These are phyloP conservation scores for Heteromormyrus szaboi DNA, from an alignment of 2,797 vertebrate genomes.

Conservation along the genomic window DNA sequence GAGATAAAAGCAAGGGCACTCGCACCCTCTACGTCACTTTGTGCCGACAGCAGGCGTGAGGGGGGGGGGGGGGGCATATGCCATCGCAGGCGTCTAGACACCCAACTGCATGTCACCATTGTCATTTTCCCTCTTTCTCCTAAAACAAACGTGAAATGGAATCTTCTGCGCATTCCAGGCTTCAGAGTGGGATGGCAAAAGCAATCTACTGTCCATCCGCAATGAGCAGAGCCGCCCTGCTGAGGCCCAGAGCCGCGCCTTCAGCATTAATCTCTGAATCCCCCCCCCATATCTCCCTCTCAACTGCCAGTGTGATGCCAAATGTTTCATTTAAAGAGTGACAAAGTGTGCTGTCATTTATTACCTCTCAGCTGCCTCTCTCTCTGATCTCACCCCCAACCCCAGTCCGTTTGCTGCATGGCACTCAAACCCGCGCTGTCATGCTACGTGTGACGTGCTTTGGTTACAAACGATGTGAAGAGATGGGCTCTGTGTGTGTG, in stretches of 20 bases:
- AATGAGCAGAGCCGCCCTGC: neutral
- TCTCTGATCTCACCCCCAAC: neutral
- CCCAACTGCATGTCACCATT: neutral
- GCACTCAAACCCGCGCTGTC: neutral
- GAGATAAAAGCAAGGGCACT: slow-evolving; percentile 16
- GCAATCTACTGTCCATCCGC: slow-evolving; percentile 6
- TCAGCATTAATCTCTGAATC: neutral
- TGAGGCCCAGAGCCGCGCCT: slow-evolving; percentile 6
- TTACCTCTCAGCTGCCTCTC: neutral
- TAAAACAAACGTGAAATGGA: slow-evolving; percentile 12
- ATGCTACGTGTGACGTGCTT: neutral
- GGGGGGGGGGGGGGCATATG: no score
- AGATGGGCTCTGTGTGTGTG: neutral
- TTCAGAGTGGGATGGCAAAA: slow-evolving; percentile 29
- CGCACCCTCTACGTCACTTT: slow-evolving; percentile 33
- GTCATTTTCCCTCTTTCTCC: neutral
- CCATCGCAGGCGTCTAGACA: neutral
- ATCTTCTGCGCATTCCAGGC: slow-evolving; percentile 3
- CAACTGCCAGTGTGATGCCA: slow-evolving; percentile 12
- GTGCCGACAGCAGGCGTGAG: neutral
- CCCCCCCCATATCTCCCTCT: neutral
- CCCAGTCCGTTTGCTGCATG: neutral
- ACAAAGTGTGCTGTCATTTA: neutral
- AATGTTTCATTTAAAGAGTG: neutral
- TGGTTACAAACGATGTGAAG: neutral